Conservation (phyloP, 92 coral and sea anemone genomes). For the Heliopora coerulea region DNA sequence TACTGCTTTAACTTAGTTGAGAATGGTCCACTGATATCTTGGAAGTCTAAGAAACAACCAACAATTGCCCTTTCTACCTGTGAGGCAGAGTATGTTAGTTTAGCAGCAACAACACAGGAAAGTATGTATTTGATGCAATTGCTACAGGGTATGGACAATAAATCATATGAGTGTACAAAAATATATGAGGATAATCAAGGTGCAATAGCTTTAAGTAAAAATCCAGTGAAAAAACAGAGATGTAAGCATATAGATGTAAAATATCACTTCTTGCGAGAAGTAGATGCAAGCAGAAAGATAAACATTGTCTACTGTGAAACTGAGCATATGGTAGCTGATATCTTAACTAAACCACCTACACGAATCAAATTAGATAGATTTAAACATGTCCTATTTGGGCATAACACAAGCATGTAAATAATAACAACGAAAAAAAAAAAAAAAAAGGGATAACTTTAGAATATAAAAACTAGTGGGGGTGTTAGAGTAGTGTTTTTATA, state of each 20-base stretch:
- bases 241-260: conserved; percentile 40
- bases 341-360: conserved; percentile 24
- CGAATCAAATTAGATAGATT: conserved; percentile 2
- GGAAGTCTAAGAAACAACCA: conserved; percentile 25
- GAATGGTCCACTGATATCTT: conserved; percentile 1
- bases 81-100: conserved; percentile 38
- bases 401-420: not conserved
- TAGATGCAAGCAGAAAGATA: conserved; percentile 8
- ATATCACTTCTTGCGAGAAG: conserved; percentile 6
- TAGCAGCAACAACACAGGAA: conserved; percentile 44
- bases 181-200: conserved; percentile 24
- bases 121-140: conserved; percentile 46
- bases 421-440: no score
- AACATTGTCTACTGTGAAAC: conserved; percentile 8
- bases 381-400: conserved; percentile 7
- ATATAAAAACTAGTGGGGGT: conserved; percentile 31
- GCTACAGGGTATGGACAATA: conserved; percentile 20
- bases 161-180: conserved; percentile 32
- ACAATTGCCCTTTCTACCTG: conserved; percentile 22
- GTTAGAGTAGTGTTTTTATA: not conserved
- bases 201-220: conserved; percentile 39
- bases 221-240: conserved; percentile 32
- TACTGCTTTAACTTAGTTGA: conserved; percentile 3
- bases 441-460: conserved; percentile 29
- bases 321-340: conserved; percentile 31